Evolutionary conservation across 2,888 invertebrate genomes (phyloP).

Genomic region (Sylvicola cinctus): DNA sequence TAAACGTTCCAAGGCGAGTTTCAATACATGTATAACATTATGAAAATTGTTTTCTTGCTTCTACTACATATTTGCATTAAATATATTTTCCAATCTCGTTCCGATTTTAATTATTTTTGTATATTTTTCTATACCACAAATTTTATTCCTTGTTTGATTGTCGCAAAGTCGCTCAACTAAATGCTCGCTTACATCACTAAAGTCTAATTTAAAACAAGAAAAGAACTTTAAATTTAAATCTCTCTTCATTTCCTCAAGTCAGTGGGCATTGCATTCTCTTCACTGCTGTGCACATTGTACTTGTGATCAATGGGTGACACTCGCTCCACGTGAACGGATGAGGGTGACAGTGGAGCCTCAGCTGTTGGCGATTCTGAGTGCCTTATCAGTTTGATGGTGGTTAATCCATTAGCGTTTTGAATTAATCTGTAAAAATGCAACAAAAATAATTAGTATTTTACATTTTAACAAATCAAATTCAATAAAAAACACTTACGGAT

Average conservation of each 20-base stretch:
- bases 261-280: slow-evolving; percentile 1
- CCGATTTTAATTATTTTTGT: no score
- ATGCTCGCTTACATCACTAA: no score
- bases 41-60: no score
- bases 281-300: not conserved
- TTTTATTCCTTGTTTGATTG: no score
- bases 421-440: slow-evolving; percentile 17
- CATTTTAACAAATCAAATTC: not conserved
- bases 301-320: not conserved
- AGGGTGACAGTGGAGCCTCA: not conserved
- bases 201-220: no score
- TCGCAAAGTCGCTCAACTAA: no score
- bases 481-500: slow-evolving; percentile 6
- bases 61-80: no score
- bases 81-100: no score
- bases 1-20: no score
- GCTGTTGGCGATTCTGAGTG: not conserved
- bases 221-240: no score
- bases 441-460: slow-evolving; percentile 1
- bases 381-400: slow-evolving; percentile 23
- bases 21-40: no score
- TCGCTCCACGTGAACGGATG: slow-evolving; percentile 1
- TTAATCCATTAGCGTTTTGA: slow-evolving; percentile 25
- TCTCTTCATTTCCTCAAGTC: slow-evolving; percentile 5
- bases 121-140: no score